Base-by-base conservation (phyloP, 2,797 vertebrate genomes). In the Adrianichthys oophorus region DNA sequence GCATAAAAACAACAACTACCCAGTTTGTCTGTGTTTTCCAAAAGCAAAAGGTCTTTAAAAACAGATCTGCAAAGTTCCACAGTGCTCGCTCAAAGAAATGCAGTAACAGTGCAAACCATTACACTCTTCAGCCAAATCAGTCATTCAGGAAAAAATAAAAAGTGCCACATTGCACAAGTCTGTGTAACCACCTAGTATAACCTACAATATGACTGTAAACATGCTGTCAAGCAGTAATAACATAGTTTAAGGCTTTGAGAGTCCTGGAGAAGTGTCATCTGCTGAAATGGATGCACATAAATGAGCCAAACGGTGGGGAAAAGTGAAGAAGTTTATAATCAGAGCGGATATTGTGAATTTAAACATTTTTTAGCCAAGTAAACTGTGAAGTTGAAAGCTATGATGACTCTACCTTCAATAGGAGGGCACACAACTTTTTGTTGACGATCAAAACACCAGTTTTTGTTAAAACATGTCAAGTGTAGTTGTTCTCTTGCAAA, bases 171-270 rank as follows among this genome's bases (percentile, higher is more conserved):
- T 92, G 90, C 91, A 92, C 81, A 88, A 88, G 83, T 79, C 82
- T 89, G 72, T 90, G 86, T 88, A 65, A 80, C 65, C 55, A 57
- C 77, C 76, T 40, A 21, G 65, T 67, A 55, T 41, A 32, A 85
- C 87, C 82, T 85, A 87, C 79, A 81, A 84, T 1, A 56, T 86
- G 73, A 89, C 87, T 85, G 91, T 91, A 91, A 90, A 93, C 90
- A 89, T 70, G 88, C 86, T 89, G 89, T 87, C 90, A 90, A 90
- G 86, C 81, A 90, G 87, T 83, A 90, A 70, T 84, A 88, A 87
- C 77, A 83, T 79, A 80, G 84, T 81, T 93, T 93, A 92, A 93
- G 92, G 92, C 91, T 91, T 93, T 90, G 77, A 85, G 82, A 90
- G 75, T 90, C 89, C 90, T 90, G 90, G 92, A 79, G 69, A 80